Evolutionary conservation across 2,113 vertebrate species (phyloP).

Genomic region (Empidonax alnorum): DNA sequence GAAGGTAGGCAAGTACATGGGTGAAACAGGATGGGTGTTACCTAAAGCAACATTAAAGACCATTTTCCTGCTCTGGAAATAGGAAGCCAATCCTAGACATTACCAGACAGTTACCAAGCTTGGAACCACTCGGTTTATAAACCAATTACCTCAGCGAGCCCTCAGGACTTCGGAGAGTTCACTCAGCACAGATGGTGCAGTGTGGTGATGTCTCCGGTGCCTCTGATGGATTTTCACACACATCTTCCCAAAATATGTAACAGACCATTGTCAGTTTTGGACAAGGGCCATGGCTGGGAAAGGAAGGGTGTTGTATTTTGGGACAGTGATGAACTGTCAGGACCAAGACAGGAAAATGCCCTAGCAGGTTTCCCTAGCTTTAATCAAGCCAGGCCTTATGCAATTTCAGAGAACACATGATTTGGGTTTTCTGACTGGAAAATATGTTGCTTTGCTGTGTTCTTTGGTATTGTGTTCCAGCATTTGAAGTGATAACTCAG

Average conservation of each 20-base stretch:
- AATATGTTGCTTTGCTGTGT: neutral
- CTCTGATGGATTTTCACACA: neutral
- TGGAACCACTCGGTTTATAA: neutral
- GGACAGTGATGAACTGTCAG: neutral
- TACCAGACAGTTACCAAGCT: conserved; percentile 35
- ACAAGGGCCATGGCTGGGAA: neutral
- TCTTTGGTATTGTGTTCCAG: neutral
- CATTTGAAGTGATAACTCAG: neutral
- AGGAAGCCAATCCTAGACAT: neutral
- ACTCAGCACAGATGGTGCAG: neutral
- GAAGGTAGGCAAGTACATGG: conserved; percentile 71
- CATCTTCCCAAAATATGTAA: neutral
- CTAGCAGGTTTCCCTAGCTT: neutral
- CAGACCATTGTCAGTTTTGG: neutral
- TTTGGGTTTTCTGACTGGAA: neutral
- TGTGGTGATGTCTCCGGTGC: neutral
- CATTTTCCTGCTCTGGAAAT: conserved; percentile 36
- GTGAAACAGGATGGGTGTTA: conserved; percentile 43
- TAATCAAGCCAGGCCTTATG: neutral
- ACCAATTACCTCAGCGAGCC: conserved; percentile 20
- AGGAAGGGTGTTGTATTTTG: neutral
- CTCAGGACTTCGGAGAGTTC: neutral
- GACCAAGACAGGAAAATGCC: neutral
- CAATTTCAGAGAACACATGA: neutral
- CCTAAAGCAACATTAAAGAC: conserved; percentile 9